Evolutionary conservation across 2,113 vertebrate species (phyloP).

Genomic region (Erpornis zantholeuca): DNA sequence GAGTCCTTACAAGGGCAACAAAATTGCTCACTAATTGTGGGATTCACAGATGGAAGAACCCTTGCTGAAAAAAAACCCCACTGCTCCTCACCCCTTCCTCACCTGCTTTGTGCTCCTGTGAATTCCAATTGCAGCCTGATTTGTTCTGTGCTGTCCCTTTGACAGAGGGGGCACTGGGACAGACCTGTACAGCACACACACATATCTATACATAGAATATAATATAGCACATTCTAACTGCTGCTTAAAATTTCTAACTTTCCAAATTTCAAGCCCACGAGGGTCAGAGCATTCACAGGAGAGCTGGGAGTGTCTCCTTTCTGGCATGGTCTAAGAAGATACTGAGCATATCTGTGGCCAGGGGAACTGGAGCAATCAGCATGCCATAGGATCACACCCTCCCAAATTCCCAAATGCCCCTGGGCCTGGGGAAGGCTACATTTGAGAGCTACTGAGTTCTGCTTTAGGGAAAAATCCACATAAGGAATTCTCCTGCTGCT

Average conservation of each 20-base stretch:
- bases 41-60: background rate
- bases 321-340: background rate
- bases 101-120: background rate
- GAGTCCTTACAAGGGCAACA: background rate
- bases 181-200: background rate
- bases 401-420: background rate
- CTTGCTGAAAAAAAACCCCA: background rate
- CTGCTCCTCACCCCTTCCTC: background rate
- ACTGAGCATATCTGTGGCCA: background rate
- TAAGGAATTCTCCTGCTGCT: background rate
- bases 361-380: background rate
- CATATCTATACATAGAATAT: rapidly evolving
- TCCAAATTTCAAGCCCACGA: background rate
- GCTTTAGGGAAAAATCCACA: background rate
- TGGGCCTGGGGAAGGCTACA: background rate
- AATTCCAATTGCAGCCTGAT: background rate
- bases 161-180: background rate
- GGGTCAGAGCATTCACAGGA: background rate
- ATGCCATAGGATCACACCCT: background rate
- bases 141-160: background rate
- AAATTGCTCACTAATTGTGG: background rate
- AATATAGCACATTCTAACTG: background rate
- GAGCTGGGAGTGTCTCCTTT: background rate
- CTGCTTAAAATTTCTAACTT: background rate
- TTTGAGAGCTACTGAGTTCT: background rate